Percentiles rank a stretch among this genome's conserved stretches.
These are phyloP conservation scores for Drepana falcataria DNA, from an alignment of 2,888 invertebrate genomes.

Conservation along the genomic window DNA sequence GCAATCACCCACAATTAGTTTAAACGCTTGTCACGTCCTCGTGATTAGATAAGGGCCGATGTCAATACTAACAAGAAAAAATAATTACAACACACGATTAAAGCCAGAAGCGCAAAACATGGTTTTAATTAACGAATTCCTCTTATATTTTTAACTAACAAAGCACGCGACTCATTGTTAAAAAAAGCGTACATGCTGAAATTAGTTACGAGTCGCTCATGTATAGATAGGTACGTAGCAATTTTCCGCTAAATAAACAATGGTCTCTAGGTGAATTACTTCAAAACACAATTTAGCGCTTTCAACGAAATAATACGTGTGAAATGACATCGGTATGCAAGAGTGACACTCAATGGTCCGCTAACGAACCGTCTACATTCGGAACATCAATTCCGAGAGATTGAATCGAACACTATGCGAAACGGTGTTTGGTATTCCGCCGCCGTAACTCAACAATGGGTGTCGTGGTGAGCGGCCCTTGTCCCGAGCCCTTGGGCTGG, in stretches of 20 bases:
- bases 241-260: slow-evolving; percentile 5
- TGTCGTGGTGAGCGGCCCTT: slow-evolving; percentile 11
- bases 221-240: background rate
- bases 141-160: background rate
- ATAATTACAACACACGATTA: slow-evolving; percentile 1
- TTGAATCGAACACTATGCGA: slow-evolving; percentile 8
- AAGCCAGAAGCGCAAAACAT: background rate
- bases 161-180: background rate
- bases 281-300: slow-evolving; percentile 28
- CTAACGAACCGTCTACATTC: slow-evolving; percentile 36
- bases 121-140: background rate
- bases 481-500: slow-evolving; percentile 8
- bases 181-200: background rate
- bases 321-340: slow-evolving; percentile 21
- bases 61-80: slow-evolving; percentile 27
- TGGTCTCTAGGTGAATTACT: slow-evolving; percentile 11
- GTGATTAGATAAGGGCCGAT: slow-evolving; percentile 32
- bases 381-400: slow-evolving; percentile 13
- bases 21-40: slow-evolving; percentile 35
- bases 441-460: slow-evolving; percentile 22
- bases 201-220: background rate
- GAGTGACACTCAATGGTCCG: slow-evolving; percentile 25
- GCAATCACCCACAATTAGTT: slow-evolving; percentile 34
- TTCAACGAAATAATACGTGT: slow-evolving; percentile 25
- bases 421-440: slow-evolving; percentile 19